These are phyloP conservation scores for Chelidonichthys spinosus DNA, from an alignment of 2,797 vertebrate genomes.

Conservation along the genomic window DNA sequence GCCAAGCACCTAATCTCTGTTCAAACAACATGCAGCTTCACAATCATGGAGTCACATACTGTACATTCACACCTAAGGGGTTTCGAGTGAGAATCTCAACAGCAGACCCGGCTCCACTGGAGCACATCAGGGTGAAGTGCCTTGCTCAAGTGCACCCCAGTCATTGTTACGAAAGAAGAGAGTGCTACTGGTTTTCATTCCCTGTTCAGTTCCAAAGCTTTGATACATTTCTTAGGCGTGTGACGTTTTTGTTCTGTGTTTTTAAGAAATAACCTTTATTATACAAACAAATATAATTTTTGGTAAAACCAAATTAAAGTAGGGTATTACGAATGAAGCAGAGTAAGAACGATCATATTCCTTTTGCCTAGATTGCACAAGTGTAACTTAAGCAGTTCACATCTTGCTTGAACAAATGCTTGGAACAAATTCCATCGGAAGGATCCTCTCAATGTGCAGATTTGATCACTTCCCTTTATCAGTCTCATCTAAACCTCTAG, in stretches of 20 bases:
- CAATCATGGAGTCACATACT: constrained; percentile 22
- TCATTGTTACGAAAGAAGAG: constrained; percentile 7
- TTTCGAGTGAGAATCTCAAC: constrained; percentile 15
- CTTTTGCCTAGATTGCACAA: not conserved
- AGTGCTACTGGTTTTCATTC: not conserved
- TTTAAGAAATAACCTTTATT: not conserved
- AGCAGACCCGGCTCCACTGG: constrained; percentile 24
- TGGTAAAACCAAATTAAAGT: not conserved
- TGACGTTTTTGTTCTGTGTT: not conserved
- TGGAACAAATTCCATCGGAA: constrained; percentile 1
- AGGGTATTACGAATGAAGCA: not conserved
- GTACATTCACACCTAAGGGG: constrained; percentile 45
- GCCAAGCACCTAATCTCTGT: constrained; percentile 39
- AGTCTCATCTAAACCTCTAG: constrained; percentile 29
- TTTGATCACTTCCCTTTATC: constrained; percentile 33
- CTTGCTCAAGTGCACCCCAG: constrained; percentile 23
- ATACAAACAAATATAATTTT: not conserved
- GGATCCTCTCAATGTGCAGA: constrained; percentile 15
- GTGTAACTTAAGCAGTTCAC: not conserved
- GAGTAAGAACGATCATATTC: not conserved
- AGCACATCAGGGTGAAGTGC: constrained; percentile 23
- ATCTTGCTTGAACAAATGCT: not conserved
- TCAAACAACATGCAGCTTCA: constrained; percentile 35
- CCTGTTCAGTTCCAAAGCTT: not conserved
- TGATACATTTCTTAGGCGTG: too few species aligned